phyloP scores from a whole-genome alignment of 2,797 vertebrate genomes.

The Clarias fuscus region DNA sequence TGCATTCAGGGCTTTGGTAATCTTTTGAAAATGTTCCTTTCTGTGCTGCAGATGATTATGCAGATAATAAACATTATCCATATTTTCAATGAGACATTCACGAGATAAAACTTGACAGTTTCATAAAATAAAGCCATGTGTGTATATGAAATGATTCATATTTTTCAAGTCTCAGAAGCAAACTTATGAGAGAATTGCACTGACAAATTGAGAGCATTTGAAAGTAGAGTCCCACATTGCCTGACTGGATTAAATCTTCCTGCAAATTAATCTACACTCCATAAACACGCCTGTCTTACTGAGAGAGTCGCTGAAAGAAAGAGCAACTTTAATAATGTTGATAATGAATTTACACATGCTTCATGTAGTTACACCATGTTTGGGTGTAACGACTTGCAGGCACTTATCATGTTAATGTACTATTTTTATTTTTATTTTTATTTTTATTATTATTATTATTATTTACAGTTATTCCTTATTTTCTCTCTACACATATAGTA shows the following conservation, averaged over 20 bases:
- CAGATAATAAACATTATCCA: background rate
- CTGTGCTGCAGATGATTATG: background rate
- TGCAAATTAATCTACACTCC: conserved; percentile 39
- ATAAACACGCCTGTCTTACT: conserved; percentile 43
- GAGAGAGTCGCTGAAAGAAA: conserved; percentile 22
- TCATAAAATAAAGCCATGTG: background rate
- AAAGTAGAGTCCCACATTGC: conserved; percentile 45
- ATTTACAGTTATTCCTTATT: background rate
- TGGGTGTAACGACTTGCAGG: conserved; percentile 36
- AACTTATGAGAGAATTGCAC: conserved; percentile 21
- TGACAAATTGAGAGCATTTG: conserved; percentile 36
- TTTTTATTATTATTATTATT: conserved; percentile 13
- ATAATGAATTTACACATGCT: conserved; percentile 55
- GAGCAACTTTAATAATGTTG: conserved; percentile 50
- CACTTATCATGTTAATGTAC: conserved; percentile 48
- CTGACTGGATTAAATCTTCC: conserved; percentile 34
- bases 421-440: conserved; percentile 13
- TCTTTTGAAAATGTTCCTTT: background rate
- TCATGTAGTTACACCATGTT: conserved; percentile 45
- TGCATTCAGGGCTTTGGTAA: background rate
- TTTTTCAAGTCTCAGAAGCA: conserved; percentile 13
- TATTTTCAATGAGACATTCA: conserved; percentile 7
- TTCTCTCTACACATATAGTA: background rate
- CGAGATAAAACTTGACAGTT: background rate
- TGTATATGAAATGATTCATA: background rate